A percentile compares a stretch with the other conserved stretches of the same genome.
These are phyloP conservation scores for Rhagonycha lutea DNA, from an alignment of 2,888 invertebrate genomes.

Conservation along the genomic window DNA sequence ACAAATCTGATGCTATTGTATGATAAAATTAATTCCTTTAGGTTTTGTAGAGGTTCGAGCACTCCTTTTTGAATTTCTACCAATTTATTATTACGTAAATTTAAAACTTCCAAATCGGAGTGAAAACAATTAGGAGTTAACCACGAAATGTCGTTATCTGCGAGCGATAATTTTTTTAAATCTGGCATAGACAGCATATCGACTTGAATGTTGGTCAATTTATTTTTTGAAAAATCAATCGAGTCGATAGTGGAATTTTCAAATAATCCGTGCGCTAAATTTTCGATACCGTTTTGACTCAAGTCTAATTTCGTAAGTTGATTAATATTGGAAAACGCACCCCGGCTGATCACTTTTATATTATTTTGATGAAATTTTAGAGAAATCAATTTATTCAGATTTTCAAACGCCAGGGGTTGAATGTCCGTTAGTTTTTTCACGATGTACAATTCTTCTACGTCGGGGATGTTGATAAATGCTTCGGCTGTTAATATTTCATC, in stretches of 20 bases:
- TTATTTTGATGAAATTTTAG: conserved; percentile 26
- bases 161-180: conserved; percentile 17
- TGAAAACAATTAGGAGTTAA: conserved; percentile 21
- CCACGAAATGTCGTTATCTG: conserved; percentile 17
- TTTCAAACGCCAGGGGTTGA: conserved; percentile 18
- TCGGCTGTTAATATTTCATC: conserved; percentile 13
- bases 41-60: conserved; percentile 14
- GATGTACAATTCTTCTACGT: conserved; percentile 28
- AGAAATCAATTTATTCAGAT: conserved; percentile 19
- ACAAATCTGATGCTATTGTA: conserved; percentile 21
- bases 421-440: conserved; percentile 13
- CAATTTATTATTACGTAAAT: conserved; percentile 23
- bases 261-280: conserved; percentile 20
- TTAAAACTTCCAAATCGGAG: conserved; percentile 22
- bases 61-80: conserved; percentile 10
- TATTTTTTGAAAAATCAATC: conserved; percentile 25
- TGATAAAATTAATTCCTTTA: conserved; percentile 26
- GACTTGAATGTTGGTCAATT: conserved; percentile 22
- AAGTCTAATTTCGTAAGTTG: conserved; percentile 24
- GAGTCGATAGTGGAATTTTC: conserved; percentile 8
- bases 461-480: conserved; percentile 15
- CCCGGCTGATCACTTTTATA: conserved; percentile 15
- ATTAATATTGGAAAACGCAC: conserved; percentile 20
- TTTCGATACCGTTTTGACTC: conserved; percentile 23
- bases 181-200: conserved; percentile 3